Evolutionary conservation across 2,113 vertebrate genomes (phyloP).

Genomic region (Vulpes ferrilata): DNA sequence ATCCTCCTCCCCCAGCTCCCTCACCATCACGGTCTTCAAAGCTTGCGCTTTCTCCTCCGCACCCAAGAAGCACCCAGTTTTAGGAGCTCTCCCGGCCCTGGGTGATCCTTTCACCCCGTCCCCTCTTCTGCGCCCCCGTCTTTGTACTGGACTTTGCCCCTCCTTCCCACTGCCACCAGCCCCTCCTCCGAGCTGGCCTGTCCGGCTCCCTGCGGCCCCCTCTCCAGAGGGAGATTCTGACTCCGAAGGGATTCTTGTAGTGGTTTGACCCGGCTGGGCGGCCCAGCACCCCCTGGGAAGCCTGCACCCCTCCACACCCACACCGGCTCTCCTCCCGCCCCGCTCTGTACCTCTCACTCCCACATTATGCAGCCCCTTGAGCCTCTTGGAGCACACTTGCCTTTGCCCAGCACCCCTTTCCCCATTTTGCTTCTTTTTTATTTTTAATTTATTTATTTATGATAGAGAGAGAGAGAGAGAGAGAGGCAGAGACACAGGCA

Average conservation of each 20-base stretch:
- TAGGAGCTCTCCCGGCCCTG: neutral
- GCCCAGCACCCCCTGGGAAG: neutral
- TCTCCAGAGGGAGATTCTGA: neutral
- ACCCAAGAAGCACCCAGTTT: neutral
- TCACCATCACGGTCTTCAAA: neutral
- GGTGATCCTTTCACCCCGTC: neutral
- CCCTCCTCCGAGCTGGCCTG: neutral
- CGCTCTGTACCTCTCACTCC: neutral
- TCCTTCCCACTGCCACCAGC: neutral
- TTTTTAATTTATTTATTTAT: too few relatives aligned
- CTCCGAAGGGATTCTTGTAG: neutral
- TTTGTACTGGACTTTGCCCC: neutral
- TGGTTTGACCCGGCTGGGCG: neutral
- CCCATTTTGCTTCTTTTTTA: neutral
- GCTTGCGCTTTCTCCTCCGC: neutral
- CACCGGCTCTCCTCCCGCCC: neutral
- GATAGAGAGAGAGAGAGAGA: too few relatives aligned
- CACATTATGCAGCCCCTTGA: too few relatives aligned
- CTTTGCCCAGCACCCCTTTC: neutral
- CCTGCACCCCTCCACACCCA: neutral
- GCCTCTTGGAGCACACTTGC: neutral
- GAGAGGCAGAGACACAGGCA: too few relatives aligned
- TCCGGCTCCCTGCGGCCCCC: too few relatives aligned
- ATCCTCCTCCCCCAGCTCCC: neutral
- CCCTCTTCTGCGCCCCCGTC: neutral